Evolutionary conservation across 2,797 vertebrate genomes (phyloP).

Genomic region (Tapirus indicus): DNA sequence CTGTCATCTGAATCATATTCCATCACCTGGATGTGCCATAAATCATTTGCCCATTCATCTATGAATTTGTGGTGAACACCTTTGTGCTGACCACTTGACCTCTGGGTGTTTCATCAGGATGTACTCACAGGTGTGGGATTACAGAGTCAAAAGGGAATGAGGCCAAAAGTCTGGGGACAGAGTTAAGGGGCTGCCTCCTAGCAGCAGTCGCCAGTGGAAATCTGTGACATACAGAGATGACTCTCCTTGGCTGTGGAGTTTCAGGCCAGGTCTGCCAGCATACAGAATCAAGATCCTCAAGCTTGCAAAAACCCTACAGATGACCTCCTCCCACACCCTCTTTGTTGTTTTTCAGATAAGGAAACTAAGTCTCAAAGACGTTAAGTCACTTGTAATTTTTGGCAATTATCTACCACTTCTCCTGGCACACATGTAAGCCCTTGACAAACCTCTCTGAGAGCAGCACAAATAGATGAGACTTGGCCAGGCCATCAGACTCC

Average conservation of each 20-base stretch:
- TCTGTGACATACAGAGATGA: background rate
- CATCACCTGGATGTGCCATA: background rate
- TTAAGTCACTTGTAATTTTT: conserved; percentile 7
- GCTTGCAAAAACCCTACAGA: background rate
- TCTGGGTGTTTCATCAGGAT: background rate
- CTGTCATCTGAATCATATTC: background rate
- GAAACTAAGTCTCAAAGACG: background rate
- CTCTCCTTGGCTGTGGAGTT: background rate
- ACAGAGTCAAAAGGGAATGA: background rate
- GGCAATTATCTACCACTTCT: background rate
- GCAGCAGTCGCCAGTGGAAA: background rate
- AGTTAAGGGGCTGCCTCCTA: background rate
- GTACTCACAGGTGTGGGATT: background rate
- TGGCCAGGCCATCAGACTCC: conserved; percentile 42
- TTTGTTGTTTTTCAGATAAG: conserved; percentile 50
- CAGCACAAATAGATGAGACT: background rate
- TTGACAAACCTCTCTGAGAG: conserved; percentile 29
- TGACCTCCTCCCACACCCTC: background rate
- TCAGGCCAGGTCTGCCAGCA: background rate
- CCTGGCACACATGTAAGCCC: background rate
- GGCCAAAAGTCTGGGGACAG: background rate
- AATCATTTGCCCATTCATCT: background rate
- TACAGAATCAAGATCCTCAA: background rate
- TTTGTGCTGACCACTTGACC: background rate
- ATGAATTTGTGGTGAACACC: background rate